Conservation (phyloP, 2,797 vertebrate genomes). For the Buceros bicornis region DNA sequence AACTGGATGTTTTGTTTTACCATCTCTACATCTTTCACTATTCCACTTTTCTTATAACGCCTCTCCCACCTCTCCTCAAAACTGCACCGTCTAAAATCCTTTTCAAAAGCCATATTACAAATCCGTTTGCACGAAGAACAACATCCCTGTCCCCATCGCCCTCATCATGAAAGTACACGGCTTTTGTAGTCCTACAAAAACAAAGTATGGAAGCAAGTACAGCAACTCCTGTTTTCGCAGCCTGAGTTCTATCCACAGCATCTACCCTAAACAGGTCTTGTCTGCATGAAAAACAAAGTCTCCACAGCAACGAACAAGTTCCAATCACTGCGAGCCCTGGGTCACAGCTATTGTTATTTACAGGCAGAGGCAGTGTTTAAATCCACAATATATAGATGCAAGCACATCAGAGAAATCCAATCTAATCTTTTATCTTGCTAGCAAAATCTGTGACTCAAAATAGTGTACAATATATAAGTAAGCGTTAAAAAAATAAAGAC, state of each 20-base stretch:
- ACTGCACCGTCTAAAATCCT: not conserved
- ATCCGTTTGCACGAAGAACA: not conserved
- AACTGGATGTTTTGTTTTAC: not conserved
- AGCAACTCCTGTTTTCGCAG: not conserved
- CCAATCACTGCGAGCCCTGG: not conserved
- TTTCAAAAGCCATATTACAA: not conserved
- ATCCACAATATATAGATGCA: not conserved
- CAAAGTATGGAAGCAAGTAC: not conserved
- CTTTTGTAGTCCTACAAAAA: not conserved
- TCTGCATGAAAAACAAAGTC: not conserved
- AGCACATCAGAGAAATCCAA: not conserved
- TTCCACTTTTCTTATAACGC: not conserved
- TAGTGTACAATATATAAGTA: constrained; percentile 1
- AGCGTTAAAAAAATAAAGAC: constrained; percentile 31
- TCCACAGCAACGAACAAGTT: not conserved
- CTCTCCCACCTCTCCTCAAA: not conserved
- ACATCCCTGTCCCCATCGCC: not conserved
- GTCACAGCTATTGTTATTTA: not conserved
- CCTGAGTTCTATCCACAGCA: not conserved
- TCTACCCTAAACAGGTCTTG: not conserved
- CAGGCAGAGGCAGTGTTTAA: not conserved
- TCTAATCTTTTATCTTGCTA: constrained; percentile 10
- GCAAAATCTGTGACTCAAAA: not conserved
- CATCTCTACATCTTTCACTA: not conserved
- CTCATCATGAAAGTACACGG: not conserved